Evolutionary conservation across 2,888 invertebrate genomes (phyloP).

Genomic region (Siphonodentalium dalli): DNA sequence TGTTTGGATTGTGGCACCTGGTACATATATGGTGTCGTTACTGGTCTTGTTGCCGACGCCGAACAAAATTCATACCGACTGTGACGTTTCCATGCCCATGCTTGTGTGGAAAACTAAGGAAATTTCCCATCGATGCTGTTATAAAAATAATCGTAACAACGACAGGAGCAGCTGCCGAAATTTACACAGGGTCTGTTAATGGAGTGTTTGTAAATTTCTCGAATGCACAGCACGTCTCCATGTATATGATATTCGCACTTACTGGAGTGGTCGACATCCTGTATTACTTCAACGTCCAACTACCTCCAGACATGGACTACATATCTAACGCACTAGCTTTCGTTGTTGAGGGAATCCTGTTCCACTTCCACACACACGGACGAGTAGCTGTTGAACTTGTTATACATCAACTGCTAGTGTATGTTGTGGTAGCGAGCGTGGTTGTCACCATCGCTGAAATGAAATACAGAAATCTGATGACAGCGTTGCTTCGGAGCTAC

Average conservation of each 20-base stretch:
- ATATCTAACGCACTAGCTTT: slow-evolving; percentile 63
- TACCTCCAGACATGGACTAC: slow-evolving; percentile 66
- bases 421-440: slow-evolving; percentile 59
- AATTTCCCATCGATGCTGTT: slow-evolving; percentile 39
- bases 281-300: slow-evolving; percentile 50
- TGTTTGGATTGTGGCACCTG: slow-evolving; percentile 58
- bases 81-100: slow-evolving; percentile 44
- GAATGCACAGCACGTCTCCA: slow-evolving; percentile 69
- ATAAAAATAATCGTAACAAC: slow-evolving; percentile 35
- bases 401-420: slow-evolving; percentile 67
- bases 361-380: slow-evolving; percentile 68
- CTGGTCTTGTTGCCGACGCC: slow-evolving; percentile 38
- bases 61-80: slow-evolving; percentile 39
- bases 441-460: slow-evolving; percentile 62
- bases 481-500: slow-evolving; percentile 62
- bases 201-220: slow-evolving; percentile 58
- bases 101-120: slow-evolving; percentile 38
- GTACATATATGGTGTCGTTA: slow-evolving; percentile 49
- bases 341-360: slow-evolving; percentile 66
- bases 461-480: slow-evolving; percentile 57
- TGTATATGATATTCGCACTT: slow-evolving; percentile 68
- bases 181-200: slow-evolving; percentile 54
- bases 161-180: slow-evolving; percentile 39
- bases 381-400: slow-evolving; percentile 58
- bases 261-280: slow-evolving; percentile 65